Conservation (phyloP, 1,140 invertebrate genomes). For the Camponotus floridanus region DNA sequence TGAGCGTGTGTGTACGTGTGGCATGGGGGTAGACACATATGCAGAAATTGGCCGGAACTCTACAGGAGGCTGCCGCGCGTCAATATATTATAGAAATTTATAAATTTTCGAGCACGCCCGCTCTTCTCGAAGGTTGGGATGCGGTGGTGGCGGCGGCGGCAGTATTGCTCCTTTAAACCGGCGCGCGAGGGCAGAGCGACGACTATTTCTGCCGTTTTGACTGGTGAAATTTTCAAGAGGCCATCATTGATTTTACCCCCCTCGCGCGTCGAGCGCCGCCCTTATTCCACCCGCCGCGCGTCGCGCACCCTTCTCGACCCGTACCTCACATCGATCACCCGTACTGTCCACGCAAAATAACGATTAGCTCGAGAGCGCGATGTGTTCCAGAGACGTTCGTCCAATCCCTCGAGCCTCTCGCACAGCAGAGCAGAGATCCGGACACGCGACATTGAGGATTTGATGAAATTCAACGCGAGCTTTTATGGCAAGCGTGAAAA, state of each 20-base stretch:
- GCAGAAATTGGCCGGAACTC: slow-evolving; percentile 62
- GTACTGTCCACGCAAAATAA: slow-evolving; percentile 77
- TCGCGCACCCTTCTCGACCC: slow-evolving; percentile 72
- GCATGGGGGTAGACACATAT: slow-evolving; percentile 8
- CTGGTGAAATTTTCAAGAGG: slow-evolving; percentile 80
- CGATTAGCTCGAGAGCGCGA: slow-evolving; percentile 74
- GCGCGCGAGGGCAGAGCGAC: slow-evolving; percentile 67
- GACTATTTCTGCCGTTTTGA: slow-evolving; percentile 80
- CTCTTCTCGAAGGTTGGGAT: slow-evolving; percentile 35
- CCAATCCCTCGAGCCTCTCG: slow-evolving; percentile 30
- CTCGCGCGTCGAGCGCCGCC: slow-evolving; percentile 73
- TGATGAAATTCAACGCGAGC: slow-evolving; percentile 31
- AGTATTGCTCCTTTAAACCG: slow-evolving; percentile 68
- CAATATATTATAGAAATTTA: slow-evolving; percentile 79
- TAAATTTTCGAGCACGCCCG: slow-evolving; percentile 74
- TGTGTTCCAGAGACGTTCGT: slow-evolving; percentile 59
- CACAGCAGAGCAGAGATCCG: slow-evolving; percentile 16
- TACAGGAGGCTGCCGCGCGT: slow-evolving; percentile 47
- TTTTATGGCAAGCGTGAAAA: neutral
- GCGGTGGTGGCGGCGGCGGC: slow-evolving; percentile 18
- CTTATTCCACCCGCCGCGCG: slow-evolving; percentile 73
- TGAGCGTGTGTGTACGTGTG: neutral
- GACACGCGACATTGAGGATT: slow-evolving; percentile 30
- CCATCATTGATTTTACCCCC: slow-evolving; percentile 80
- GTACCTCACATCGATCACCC: slow-evolving; percentile 76